Evolutionary conservation across 2,797 vertebrate genomes (phyloP).

Genomic region (Lerista edwardsae): DNA sequence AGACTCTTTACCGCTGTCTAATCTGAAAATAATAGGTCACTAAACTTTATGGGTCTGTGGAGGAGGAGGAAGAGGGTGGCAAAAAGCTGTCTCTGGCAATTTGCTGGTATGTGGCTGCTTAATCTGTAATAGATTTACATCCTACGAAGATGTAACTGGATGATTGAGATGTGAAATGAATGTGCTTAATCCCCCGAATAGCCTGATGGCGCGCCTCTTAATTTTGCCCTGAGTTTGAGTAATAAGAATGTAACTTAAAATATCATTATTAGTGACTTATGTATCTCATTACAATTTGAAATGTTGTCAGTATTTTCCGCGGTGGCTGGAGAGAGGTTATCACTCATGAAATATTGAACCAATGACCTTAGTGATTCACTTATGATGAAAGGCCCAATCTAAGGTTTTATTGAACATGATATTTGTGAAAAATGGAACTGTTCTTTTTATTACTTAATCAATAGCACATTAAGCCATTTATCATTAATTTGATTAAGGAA

Average conservation of each 20-base stretch:
- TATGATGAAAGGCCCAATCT: constrained; percentile 74
- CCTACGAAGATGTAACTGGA: not conserved
- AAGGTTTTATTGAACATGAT: constrained; percentile 71
- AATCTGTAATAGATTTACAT: not conserved
- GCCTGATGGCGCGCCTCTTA: constrained; percentile 8
- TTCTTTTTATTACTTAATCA: constrained; percentile 76
- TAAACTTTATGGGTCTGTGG: not conserved
- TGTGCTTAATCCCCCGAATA: not conserved
- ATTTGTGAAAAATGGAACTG: constrained; percentile 76
- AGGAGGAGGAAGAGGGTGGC: not conserved
- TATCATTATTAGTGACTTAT: constrained; percentile 54
- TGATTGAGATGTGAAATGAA: constrained; percentile 16
- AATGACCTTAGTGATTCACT: constrained; percentile 63
- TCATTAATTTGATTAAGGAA: constrained; percentile 73
- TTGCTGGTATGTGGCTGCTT: not conserved
- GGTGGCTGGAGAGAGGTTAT: constrained; percentile 53
- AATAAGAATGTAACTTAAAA: constrained; percentile 44
- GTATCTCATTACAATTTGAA: constrained; percentile 49
- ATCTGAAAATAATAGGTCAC: not conserved
- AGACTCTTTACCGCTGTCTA: not conserved
- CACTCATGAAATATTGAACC: constrained; percentile 68
- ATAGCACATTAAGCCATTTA: constrained; percentile 74
- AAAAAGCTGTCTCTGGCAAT: not conserved
- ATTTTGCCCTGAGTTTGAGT: constrained; percentile 52
- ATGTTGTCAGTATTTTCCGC: constrained; percentile 54